phyloP scores from a whole-genome alignment of 1,140 invertebrate genomes.

The Magallana gigas region DNA sequence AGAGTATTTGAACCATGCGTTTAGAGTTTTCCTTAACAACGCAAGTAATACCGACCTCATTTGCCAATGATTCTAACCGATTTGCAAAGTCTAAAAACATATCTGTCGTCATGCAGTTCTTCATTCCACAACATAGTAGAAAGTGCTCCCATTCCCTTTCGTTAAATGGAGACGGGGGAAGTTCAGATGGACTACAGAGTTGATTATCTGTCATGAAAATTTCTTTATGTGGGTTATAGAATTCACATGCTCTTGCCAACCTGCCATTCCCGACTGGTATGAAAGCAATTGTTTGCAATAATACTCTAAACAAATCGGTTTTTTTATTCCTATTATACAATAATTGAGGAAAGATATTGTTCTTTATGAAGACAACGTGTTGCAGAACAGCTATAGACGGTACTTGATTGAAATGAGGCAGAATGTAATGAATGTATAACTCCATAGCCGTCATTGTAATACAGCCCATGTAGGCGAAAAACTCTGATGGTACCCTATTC shows the following conservation, averaged over 20 bases:
- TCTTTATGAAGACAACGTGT: constrained; percentile 54
- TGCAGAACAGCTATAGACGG: constrained; percentile 19
- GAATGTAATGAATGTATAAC: constrained; percentile 55
- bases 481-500: neutral
- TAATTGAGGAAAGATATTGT: neutral
- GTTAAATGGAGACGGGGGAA: constrained; percentile 16
- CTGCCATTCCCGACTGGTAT: neutral
- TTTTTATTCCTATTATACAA: neutral
- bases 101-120: constrained; percentile 52
- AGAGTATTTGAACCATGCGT: neutral
- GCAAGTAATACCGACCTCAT: neutral
- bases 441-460: neutral
- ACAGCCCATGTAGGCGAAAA: constrained; percentile 42
- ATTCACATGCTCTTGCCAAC: constrained; percentile 4
- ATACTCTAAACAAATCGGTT: neutral
- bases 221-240: neutral
- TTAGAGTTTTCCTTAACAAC: neutral
- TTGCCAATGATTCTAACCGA: neutral
- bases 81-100: constrained; percentile 47
- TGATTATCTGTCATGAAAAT: neutral
- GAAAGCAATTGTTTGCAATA: neutral
- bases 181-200: neutral
- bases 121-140: constrained; percentile 34
- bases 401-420: constrained; percentile 44
- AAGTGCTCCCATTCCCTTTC: constrained; percentile 41